A percentile compares a stretch with the other conserved stretches of the same genome.
Conservation (phyloP, 2,113 vertebrate genomes). For the Trogon surrucura region DNA sequence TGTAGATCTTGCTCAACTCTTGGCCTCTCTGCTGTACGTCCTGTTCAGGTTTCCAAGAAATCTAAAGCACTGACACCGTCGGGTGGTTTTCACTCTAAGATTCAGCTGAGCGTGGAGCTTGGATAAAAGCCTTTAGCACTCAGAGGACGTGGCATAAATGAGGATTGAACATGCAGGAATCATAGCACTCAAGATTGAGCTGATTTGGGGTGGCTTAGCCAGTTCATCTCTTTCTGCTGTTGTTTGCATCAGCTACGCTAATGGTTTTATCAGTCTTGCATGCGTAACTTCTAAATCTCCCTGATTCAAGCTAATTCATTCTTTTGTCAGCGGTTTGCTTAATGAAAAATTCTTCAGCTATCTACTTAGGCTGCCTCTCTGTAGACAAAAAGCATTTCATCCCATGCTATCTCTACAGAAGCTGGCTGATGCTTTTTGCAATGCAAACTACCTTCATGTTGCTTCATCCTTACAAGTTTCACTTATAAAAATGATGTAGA, state of each 20-base stretch:
- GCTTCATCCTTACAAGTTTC: neutral
- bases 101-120: neutral
- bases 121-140: neutral
- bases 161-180: neutral
- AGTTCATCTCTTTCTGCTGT: neutral
- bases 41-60: neutral
- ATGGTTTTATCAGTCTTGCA: neutral
- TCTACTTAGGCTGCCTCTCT: neutral
- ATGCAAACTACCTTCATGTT: neutral
- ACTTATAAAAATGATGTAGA: neutral
- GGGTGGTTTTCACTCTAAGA: neutral
- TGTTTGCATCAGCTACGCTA: neutral
- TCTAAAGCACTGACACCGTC: neutral
- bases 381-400: constrained; percentile 4
- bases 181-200: neutral
- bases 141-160: neutral
- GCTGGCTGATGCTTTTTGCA: neutral
- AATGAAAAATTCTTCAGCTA: neutral
- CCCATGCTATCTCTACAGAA: neutral
- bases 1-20: neutral
- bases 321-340: neutral
- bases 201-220: neutral
- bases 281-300: neutral
- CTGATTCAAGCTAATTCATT: neutral
- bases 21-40: neutral